Base-by-base conservation (phyloP, 2,888 invertebrate genomes). In the Salpingus planirostris region DNA sequence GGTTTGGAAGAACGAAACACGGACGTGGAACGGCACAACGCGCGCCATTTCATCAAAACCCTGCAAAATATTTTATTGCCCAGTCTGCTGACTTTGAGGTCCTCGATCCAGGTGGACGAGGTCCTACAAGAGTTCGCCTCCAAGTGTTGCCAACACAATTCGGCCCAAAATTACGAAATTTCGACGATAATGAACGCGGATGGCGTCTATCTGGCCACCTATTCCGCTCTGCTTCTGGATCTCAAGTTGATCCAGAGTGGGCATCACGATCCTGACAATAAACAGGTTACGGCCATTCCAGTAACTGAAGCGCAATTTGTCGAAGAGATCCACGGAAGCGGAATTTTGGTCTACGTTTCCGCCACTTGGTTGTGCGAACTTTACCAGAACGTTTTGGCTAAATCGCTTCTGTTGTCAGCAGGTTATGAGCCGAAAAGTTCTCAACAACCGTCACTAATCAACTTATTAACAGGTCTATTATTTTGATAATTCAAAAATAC, bases 301-400 rank as follows among this genome's bases (percentile, higher is more conserved):
- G 67, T 79, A 50, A 80, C 79, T 1, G 81, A 93, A 76, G 83
- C 84, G 38, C 84, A 90, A 61, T 95, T 95, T 58, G 85, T 92
- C 2, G 89, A 91, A 51, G 86, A 89, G 56, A 86, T 95, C 3
- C 86, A 91, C 59, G 87, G 89, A 15, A 88, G 89, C 36, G 95
- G 93, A 0, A 87, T 95, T 11, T 68, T 95, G 13, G 87, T 96
- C 3, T 96, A 92, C 57, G 71, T 95, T 6, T 92, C 93, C 0
- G 88, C 89, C 0, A 84, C 88, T 0, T 96, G 95, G 95, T 73
- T 96, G 2, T 78, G 88, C 18, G 92, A 95, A 55, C 69, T 96
- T 4, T 96, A 93, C 57, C 89, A 89, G 51, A 86, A 84, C 55
- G 79, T 92, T 1, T 67, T 91, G 3, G 75, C 81, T 0, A 73